Base-by-base conservation (phyloP, 2,888 invertebrate species). In the Sminthurides aquaticus region DNA sequence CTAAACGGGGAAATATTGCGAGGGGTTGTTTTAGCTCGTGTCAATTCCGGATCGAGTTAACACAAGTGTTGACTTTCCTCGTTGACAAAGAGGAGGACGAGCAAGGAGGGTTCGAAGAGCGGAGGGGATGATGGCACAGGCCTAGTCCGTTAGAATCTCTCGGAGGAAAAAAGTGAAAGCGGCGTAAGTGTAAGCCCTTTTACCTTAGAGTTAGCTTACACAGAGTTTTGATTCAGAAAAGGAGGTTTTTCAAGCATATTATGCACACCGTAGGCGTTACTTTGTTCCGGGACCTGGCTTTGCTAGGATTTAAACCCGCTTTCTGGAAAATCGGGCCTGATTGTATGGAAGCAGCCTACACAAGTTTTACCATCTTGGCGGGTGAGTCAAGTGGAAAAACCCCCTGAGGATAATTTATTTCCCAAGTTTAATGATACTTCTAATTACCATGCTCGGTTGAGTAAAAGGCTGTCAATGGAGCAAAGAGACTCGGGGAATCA, bases 351-450 rank as follows among this genome's bases (percentile, higher is more conserved):
- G 43, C 43, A 34, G n/a, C n/a, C n/a, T n/a, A n/a, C n/a, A n/a
- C n/a, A 34, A 34, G 43, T 52, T 52, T 52, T 20, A 20, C 18
- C 52, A 52, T 22, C 52, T 52, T 52, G 52, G 18, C 22, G 52
- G 11, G 20, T 20, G 11, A 52, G 20, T 52, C 20, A 52, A 52
- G 52, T 22, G 52, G 18, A 22, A 34, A 52, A 52, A 52, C 52
- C 52, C 52, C 52, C 52, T 52, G 52, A 52, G 52, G 20, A 52
- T 52, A 52, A 52, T 52, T 52, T 52, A 52, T 52, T 52, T 52
- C 20, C 52, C 52, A 52, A 52, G 52, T 52, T 52, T 52, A 52
- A 52, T 52, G 52, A 52, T 52, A 52, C 52, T 52, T 52, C 52
- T 52, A 52, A 52, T 52, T 52, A 52, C 52, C 5, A 52, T 15